Conservation (phyloP, 2,888 invertebrate genomes). For the Lagria hirta region DNA sequence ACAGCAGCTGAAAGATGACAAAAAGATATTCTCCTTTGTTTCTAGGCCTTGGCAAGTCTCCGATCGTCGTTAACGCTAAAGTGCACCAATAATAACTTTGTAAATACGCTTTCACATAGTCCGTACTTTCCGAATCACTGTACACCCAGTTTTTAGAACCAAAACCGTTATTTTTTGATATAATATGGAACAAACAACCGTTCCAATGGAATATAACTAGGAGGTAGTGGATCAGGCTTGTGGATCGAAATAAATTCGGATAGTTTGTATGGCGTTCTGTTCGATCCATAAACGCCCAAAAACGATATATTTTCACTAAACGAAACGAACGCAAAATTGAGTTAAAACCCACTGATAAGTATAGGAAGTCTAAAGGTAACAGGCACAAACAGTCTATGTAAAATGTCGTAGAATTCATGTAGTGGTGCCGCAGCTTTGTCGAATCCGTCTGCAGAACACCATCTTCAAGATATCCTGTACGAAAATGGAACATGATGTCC, state of each 20-base stretch:
- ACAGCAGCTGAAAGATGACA: conserved; percentile 91
- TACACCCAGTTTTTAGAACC: conserved; percentile 91
- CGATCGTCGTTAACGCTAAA: conserved; percentile 92
- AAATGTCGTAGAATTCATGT: conserved; percentile 93
- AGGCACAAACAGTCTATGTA: conserved; percentile 98
- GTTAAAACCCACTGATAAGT: conserved; percentile 93
- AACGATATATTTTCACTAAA: conserved; percentile 95
- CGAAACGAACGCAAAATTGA: conserved; percentile 94
- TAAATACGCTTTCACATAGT: conserved; percentile 92
- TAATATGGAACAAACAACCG: conserved; percentile 96
- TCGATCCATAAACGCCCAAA: conserved; percentile 98
- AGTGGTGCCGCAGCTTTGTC: conserved; percentile 89
- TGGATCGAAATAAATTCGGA: conserved; percentile 93
- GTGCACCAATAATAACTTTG: conserved; percentile 99
- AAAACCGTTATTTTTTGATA: conserved; percentile 93
- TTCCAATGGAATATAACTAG: conserved; percentile 99
- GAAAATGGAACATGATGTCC: conserved; percentile 96
- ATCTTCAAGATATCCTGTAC: conserved; percentile 96
- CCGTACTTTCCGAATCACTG: conserved; percentile 80
- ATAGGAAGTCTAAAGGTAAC: conserved; percentile 95
- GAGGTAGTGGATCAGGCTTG: conserved; percentile 92
- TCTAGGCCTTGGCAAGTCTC: conserved; percentile 86
- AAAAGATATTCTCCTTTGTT: conserved; percentile 95
- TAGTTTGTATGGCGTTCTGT: conserved; percentile 98
- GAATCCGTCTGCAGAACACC: conserved; percentile 97